Evolutionary conservation across 2,797 vertebrate genomes (phyloP).

Genomic region (Leptoclinus maculatus): DNA sequence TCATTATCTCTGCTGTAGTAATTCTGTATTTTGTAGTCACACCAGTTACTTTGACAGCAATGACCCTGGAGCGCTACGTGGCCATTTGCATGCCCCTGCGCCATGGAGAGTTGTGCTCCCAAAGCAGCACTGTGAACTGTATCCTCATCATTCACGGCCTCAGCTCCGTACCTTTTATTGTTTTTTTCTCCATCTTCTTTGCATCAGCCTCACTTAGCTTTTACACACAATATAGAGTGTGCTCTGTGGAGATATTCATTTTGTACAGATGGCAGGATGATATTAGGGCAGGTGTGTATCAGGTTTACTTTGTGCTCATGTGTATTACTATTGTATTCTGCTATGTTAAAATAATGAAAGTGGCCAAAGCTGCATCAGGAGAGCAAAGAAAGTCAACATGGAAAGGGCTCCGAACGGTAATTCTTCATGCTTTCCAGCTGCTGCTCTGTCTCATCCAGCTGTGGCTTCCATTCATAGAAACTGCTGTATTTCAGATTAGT

Average conservation of each 20-base stretch:
- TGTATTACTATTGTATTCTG: constrained; percentile 51
- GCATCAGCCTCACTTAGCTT: neutral
- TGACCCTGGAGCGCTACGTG: constrained; percentile 78
- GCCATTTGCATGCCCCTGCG: constrained; percentile 77
- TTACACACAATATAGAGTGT: neutral
- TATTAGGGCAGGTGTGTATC: constrained; percentile 32
- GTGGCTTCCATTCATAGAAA: constrained; percentile 61
- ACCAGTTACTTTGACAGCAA: constrained; percentile 44
- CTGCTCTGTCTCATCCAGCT: constrained; percentile 64
- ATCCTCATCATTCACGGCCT: constrained; percentile 63
- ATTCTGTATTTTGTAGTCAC: neutral
- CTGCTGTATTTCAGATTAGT: constrained; percentile 16
- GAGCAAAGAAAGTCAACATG: constrained; percentile 55
- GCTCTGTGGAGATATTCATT: constrained; percentile 33
- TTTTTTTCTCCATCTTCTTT: constrained; percentile 34
- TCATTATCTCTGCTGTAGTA: constrained; percentile 9
- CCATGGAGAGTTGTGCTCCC: constrained; percentile 64
- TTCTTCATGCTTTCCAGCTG: constrained; percentile 69
- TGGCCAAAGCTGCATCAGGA: constrained; percentile 57
- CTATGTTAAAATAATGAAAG: constrained; percentile 67
- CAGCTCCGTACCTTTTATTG: constrained; percentile 49
- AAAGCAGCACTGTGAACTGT: constrained; percentile 1
- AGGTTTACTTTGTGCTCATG: constrained; percentile 63
- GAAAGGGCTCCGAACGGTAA: constrained; percentile 61
- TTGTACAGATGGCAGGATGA: constrained; percentile 52